A percentile compares a stretch with the other conserved stretches of the same genome.
Conservation (phyloP, 1,140 invertebrate genomes). For the Papilio polyxenes region DNA sequence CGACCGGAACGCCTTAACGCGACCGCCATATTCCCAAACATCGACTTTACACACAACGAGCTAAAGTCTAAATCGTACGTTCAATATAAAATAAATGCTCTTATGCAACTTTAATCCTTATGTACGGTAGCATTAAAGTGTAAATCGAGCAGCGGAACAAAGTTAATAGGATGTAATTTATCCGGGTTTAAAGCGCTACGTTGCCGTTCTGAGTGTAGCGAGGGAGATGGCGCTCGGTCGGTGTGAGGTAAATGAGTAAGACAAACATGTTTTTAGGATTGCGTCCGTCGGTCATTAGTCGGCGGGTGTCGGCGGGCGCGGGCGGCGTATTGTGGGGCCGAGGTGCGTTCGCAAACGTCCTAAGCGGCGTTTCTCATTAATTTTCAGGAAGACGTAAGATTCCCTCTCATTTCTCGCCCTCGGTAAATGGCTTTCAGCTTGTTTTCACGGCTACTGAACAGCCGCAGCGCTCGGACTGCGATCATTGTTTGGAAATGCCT, state of each 20-base stretch:
- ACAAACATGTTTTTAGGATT: conserved; percentile 67
- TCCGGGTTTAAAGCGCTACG: conserved; percentile 73
- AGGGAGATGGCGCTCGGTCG: conserved; percentile 51
- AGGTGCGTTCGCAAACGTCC: conserved; percentile 68
- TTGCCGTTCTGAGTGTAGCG: conserved; percentile 71
- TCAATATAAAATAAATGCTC: conserved; percentile 52
- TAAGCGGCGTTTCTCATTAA: conserved; percentile 76
- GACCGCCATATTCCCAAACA: conserved; percentile 55
- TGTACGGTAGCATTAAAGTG: conserved; percentile 67
- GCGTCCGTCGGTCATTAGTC: conserved; percentile 68
- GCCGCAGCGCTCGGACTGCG: conserved; percentile 42
- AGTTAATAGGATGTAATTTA: conserved; percentile 80
- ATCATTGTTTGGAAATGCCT: conserved; percentile 40
- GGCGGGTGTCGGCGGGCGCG: conserved; percentile 58
- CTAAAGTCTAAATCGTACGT: conserved; percentile 70
- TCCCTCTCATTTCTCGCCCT: conserved; percentile 65
- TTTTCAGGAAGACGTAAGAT: conserved; percentile 77
- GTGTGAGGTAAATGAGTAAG: conserved; percentile 52
- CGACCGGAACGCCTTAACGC: conserved; percentile 69
- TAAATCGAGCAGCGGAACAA: conserved; percentile 72
- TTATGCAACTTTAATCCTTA: conserved; percentile 78
- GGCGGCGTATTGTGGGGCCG: conserved; percentile 67
- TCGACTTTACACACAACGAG: conserved; percentile 67
- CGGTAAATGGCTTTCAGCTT: conserved; percentile 66
- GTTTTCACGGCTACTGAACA: conserved; percentile 58